Base-by-base conservation (phyloP, 2,113 vertebrate genomes). In the Todiramphus chloris region DNA sequence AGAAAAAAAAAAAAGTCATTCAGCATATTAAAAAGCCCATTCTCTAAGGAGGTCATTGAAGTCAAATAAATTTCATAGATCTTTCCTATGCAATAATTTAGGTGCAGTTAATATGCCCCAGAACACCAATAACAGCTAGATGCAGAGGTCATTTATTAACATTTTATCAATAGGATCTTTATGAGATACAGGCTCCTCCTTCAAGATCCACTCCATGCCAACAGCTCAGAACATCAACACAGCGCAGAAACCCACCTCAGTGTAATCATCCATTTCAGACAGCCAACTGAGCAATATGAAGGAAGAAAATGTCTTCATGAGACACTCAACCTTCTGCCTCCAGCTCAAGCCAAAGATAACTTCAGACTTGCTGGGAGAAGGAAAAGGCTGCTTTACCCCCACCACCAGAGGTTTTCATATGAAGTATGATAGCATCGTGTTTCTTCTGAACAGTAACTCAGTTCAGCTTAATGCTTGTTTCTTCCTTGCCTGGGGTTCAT, bases 51-150 rank as follows among this genome's bases (percentile, higher is more conserved):
- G 75, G 64, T 88, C 90, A 96, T 78, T 94, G 97, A 96, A 97
- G 92, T 97, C 83, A 96, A 96, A 97, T 97, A 97, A 94, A 97
- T 91, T 94, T 96, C 82, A 73, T 75, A 89, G 85, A 93, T 75
- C 89, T 97, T 97, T 96, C 93, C 97, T 93, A 96, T 59, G 93
- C 66, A 95, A 97, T 97, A 96, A 96, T 96, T 97, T 96, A 97
- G 81, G 83, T 94, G 83, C 85, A 95, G 83, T 95, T 96, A 97
- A 97, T 94, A 93, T 86, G 88, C 93, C 97, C 95, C 96, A 95
- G 88, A 96, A 96, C 88, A 95, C 88, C 88, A 96, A 55, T 97
- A 97, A 95, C 37, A 93, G 73, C 74, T 90, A 62, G 78, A 96
- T 95, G 90, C 56, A 95, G 77, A 94, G 83, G 67, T 94, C 87